Evolutionary conservation across 2,113 vertebrate genomes (phyloP).

Genomic region (Triplophysa rosa): DNA sequence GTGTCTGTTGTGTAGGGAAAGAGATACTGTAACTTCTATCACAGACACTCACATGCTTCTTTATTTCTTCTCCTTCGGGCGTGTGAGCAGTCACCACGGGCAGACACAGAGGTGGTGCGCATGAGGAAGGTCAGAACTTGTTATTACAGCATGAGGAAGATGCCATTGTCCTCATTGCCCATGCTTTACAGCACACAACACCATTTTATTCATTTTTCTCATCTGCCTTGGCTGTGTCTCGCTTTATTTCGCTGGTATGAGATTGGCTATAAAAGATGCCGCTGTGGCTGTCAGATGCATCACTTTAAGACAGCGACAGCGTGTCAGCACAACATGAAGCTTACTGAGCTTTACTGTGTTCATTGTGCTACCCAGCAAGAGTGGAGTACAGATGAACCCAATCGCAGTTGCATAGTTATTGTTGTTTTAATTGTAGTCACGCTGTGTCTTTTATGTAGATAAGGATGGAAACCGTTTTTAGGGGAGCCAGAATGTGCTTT

Average conservation of each 20-base stretch:
- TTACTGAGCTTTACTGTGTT: background rate
- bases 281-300: conserved; percentile 6
- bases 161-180: conserved; percentile 30
- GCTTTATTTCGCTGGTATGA: conserved; percentile 42
- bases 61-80: conserved; percentile 64
- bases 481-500: background rate
- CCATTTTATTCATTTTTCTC: conserved; percentile 8
- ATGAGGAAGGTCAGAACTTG: conserved; percentile 92
- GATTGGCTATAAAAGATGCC: conserved; percentile 33
- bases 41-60: conserved; percentile 47
- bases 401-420: background rate
- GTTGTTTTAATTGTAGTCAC: background rate
- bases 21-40: background rate
- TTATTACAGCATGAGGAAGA: conserved; percentile 48
- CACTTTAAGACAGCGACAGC: background rate
- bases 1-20: background rate
- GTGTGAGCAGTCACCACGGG: conserved; percentile 84
- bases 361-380: background rate
- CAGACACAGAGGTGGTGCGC: conserved; percentile 86
- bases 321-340: conserved; percentile 5
- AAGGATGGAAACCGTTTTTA: background rate
- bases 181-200: conserved; percentile 17
- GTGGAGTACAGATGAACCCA: background rate
- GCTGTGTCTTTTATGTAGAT: background rate
- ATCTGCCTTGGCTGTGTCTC: conserved; percentile 33